Evolutionary conservation across 2,888 invertebrate genomes (phyloP), one percentile per base, ranked within the genome.

Genomic region (Plagodis pulveraria): DNA sequence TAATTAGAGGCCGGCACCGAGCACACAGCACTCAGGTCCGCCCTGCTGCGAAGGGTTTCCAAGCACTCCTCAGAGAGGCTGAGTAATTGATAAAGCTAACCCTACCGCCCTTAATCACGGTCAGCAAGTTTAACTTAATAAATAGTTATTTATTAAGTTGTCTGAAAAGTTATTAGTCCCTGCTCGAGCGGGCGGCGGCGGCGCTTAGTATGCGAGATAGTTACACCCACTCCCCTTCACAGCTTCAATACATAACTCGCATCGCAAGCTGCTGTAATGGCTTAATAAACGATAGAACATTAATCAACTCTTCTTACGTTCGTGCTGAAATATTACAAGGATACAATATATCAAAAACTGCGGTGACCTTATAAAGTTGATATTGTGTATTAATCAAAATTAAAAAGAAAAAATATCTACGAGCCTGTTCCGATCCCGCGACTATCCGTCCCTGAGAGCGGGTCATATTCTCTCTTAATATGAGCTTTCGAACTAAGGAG

Each of bases 81-180:
- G 80, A 84, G 81, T 87, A 86, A 88, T 87, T 87, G 84, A 86
- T 87, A 86, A 86, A 86, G 86, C 81, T 78, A 83, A 81, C 84
- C 80, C 79, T 77, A 71, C 76, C 73, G 72, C 67, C 79, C 81
- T 80, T 82, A 86, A 86, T 85, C 82, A 84, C 79, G 80, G 81
- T 79, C 77, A 81, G 76, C 75, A 79, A 76, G 74, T 75, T 73
- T 73, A 77, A 81, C 78, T 80, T 76, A 74, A 80, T 80, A 79
- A 80, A 77, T 73, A 78, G 76, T 76, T 77, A 80, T 78, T 78
- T 77, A 81, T 81, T 78, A 78, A 80, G 78, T 79, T 78, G 76
- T 76, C 77, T 78, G 70, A 66, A 65, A 81, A 80, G 71, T 80
- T 76, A 74, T 74, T 71, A 72, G 55, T 67, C 67, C 67, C 63